These are phyloP conservation scores for Pipistrellus nathusii DNA, from an alignment of 2,797 vertebrate genomes.

Conservation along the genomic window DNA sequence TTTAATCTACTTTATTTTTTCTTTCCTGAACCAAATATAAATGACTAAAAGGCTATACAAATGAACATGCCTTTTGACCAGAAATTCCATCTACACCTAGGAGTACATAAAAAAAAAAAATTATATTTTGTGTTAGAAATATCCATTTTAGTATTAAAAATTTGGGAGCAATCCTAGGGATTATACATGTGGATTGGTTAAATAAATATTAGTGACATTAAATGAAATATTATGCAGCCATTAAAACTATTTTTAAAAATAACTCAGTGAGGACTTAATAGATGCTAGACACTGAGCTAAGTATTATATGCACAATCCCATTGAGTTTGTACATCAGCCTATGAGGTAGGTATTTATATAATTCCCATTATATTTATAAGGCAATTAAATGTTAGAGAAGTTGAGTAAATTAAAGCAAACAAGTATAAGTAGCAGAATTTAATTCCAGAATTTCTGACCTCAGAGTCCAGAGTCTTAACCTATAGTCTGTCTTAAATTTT, in stretches of 20 bases:
- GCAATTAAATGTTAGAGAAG: constrained; percentile 8
- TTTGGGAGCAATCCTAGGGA: not conserved
- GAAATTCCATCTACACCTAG: not conserved
- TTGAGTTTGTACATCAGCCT: not conserved
- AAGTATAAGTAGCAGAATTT: constrained; percentile 23
- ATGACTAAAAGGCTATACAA: not conserved
- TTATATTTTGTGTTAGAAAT: not conserved
- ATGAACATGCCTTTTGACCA: not conserved
- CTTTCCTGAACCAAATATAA: constrained; percentile 22
- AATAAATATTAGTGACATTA: not conserved
- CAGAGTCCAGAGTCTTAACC: not conserved
- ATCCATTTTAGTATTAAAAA: not conserved
- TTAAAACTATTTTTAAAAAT: not conserved
- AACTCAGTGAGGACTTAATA: not conserved
- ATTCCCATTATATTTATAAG: not conserved
- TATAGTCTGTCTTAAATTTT: not conserved
- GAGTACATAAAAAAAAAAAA: not conserved
- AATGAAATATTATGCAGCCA: not conserved
- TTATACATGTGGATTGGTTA: not conserved
- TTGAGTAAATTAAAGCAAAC: not conserved
- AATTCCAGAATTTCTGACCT: constrained; percentile 50
- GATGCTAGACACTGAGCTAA: not conserved
- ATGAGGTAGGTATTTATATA: not conserved
- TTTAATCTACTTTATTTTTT: not conserved
- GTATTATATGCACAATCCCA: not conserved